Evolutionary conservation across 2,888 invertebrate genomes (phyloP), one percentile per base, ranked within the genome.

Genomic region (Dermolepida albohirtum): DNA sequence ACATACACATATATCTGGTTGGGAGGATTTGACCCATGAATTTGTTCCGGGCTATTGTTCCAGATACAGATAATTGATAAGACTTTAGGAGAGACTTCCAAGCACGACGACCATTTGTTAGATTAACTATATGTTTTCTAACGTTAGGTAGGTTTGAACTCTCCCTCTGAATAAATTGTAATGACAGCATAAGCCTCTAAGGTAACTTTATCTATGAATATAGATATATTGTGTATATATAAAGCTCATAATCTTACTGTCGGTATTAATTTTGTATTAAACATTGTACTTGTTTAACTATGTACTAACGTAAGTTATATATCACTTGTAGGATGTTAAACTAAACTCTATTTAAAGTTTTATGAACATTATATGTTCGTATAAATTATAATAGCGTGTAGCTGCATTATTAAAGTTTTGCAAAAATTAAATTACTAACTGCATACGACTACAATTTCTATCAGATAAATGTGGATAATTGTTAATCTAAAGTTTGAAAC

Each of bases 1-100:
- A 43, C 34, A 39, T 67, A 34, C 34, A 34, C 67, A 54, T 54
- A 29, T 54, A 14, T 54, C 54, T 43, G 39, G 52, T 52, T 62
- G 43, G 52, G 34, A 34, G 52, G 47, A 55, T 51, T 54, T 63
- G 67, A 67, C 63, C 67, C 54, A 47, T 63, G 52, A 67, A 51
- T 52, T 62, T 54, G 67, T 67, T 67, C 62, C 39, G 54, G 52
- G 22, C 63, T 44, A 67, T 47, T 47, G 54, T 54, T 54, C 39
- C 54, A 40, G 16, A 27, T 34, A 54, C 39, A 51, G 51, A 14
- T 51, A 54, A 54, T 54, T 54, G 54, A 54, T 54, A 54, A 40
- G 54, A 22, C 16, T 34, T 54, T 14, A 34, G 34, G 34, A 16
- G 44, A 39, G 54, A 54, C 39, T n/a, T 52, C 8, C 29, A 34